These are phyloP conservation scores for Drosophila pegasa DNA, from an alignment of 2,888 invertebrate species.

Conservation along the genomic window DNA sequence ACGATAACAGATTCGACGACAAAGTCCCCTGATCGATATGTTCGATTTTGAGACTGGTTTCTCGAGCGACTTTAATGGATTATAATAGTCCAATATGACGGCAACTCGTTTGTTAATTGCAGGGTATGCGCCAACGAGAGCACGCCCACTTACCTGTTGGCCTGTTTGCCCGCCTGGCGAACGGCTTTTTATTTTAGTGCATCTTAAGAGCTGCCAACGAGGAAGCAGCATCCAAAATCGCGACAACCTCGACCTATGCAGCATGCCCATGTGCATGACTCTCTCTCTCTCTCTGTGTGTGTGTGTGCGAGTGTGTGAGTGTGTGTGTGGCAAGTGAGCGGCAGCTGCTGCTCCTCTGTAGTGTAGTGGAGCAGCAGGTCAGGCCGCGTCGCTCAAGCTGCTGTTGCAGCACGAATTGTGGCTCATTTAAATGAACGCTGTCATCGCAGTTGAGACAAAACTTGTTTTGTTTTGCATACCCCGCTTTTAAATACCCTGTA, in stretches of 20 bases:
- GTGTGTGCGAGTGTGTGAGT: constrained; percentile 1
- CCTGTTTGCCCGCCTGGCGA: background rate
- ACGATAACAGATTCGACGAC: too few relatives aligned
- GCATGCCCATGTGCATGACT: background rate
- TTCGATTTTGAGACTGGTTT: background rate
- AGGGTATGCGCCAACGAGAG: background rate
- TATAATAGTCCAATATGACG: too few relatives aligned
- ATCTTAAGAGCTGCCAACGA: constrained; percentile 38
- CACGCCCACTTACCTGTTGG: background rate
- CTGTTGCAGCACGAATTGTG: constrained; percentile 26
- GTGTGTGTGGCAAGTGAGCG: constrained; percentile 35
- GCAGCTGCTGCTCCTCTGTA: constrained; percentile 28
- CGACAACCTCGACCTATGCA: constrained; percentile 64
- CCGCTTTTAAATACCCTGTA: constrained; percentile 1
- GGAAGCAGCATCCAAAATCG: constrained; percentile 53
- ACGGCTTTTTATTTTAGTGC: constrained; percentile 1
- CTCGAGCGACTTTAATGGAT: too few relatives aligned
- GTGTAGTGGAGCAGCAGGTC: constrained; percentile 67
- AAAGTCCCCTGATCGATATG: too few relatives aligned
- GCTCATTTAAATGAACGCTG: constrained; percentile 45
- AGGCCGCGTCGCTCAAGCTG: constrained; percentile 17
- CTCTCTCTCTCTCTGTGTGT: too few relatives aligned
- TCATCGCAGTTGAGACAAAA: constrained; percentile 35
- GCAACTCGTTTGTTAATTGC: background rate
- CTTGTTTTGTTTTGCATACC: constrained; percentile 35